Percentiles rank a stretch among this genome's conserved stretches.
phyloP scores from a whole-genome alignment of 1,140 invertebrate genomes.

The Protaetia brevitarsis region DNA sequence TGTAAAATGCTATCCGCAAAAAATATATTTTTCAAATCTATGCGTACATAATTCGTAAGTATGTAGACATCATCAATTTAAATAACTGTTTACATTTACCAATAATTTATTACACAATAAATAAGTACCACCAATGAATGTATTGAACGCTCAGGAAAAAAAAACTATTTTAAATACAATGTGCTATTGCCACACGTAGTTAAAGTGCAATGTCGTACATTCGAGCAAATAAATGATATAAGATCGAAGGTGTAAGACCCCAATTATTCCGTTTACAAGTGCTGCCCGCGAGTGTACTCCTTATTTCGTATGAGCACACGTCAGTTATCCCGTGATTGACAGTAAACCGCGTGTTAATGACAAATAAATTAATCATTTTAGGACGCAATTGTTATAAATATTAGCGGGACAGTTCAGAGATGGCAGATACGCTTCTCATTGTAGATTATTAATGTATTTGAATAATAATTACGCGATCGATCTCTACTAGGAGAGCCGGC shows the following conservation, averaged over 20 bases:
- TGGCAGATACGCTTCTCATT: background rate
- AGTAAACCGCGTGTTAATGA: constrained; percentile 3
- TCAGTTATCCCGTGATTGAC: background rate
- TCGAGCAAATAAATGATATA: no score
- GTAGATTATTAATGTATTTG: constrained; percentile 9
- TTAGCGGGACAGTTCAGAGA: constrained; percentile 5
- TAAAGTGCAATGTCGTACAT: no score
- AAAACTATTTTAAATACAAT: constrained; percentile 19
- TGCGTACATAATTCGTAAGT: background rate
- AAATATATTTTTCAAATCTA: background rate
- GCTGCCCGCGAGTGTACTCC: no score
- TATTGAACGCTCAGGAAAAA: no score
- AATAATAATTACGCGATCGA: constrained; percentile 7
- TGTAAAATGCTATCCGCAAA: no score
- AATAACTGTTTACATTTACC: constrained; percentile 18
- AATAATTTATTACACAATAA: constrained; percentile 6
- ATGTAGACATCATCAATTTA: constrained; percentile 4
- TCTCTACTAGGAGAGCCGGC: no score
- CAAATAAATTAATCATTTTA: constrained; percentile 19
- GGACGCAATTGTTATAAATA: background rate
- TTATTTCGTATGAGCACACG: no score
- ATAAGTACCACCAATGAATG: background rate
- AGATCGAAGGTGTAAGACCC: no score
- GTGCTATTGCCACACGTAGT: background rate
- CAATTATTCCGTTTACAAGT: no score